Percentiles rank a stretch among this genome's conserved stretches.
phyloP scores from a whole-genome alignment of 2,113 vertebrate species.

The Perca schrenkii region DNA sequence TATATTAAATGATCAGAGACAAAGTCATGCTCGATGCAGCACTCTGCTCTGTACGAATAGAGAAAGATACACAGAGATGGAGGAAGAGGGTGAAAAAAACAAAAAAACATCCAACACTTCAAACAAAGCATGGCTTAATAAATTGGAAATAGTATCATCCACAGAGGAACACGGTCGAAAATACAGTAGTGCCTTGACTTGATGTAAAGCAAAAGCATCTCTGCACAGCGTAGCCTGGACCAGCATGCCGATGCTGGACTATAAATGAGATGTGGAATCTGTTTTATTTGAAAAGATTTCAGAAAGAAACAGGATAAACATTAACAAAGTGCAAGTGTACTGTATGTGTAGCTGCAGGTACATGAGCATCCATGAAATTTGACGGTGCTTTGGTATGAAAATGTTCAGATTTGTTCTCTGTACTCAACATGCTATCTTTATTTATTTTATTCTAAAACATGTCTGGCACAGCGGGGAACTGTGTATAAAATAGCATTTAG shows the following conservation, averaged over 20 bases:
- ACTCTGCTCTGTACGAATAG: conserved; percentile 47
- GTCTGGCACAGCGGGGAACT: not conserved
- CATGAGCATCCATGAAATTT: not conserved
- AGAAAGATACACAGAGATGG: conserved; percentile 38
- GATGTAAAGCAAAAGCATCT: conserved; percentile 51
- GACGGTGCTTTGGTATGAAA: not conserved
- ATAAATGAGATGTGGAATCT: conserved; percentile 67
- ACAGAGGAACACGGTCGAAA: conserved; percentile 60
- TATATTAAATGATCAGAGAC: conserved; percentile 71
- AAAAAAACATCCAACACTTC: conserved; percentile 59
- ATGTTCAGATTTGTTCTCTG: not conserved
- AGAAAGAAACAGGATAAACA: not conserved
- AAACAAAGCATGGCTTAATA: conserved; percentile 77
- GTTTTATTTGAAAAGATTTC: conserved; percentile 32
- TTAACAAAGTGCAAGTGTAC: not conserved
- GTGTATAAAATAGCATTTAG: not conserved
- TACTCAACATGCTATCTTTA: not conserved
- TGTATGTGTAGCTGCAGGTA: not conserved
- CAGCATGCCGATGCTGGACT: conserved; percentile 40
- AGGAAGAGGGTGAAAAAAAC: conserved; percentile 33
- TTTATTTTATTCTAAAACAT: not conserved
- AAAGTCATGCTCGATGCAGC: conserved; percentile 72
- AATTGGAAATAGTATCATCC: conserved; percentile 80
- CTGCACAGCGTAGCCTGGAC: not conserved
- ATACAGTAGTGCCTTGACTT: conserved; percentile 45